phyloP scores from a whole-genome alignment of 2,113 vertebrate species.

The Electrona antarctica region DNA sequence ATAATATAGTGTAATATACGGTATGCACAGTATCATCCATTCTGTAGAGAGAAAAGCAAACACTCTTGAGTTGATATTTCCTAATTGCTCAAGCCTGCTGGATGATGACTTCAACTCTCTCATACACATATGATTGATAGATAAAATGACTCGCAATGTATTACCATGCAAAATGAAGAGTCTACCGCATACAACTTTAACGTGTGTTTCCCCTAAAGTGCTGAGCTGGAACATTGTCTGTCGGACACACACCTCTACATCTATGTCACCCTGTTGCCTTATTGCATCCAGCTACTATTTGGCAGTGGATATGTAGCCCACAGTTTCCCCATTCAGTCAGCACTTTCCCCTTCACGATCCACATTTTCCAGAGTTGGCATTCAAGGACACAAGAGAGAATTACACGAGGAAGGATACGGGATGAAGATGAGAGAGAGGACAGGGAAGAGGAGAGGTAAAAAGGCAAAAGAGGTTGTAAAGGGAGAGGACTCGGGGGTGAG shows the following conservation, averaged over 20 bases:
- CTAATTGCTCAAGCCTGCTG: neutral
- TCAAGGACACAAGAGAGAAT: slow-evolving; percentile 44
- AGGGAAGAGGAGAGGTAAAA: neutral
- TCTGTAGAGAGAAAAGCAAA: too few species aligned
- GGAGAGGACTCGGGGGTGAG: neutral
- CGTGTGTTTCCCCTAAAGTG: slow-evolving; percentile 25
- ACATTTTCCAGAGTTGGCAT: slow-evolving; percentile 30
- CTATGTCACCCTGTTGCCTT: slow-evolving; percentile 36
- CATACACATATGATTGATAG: neutral
- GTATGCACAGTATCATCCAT: too few species aligned
- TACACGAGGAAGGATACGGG: slow-evolving; percentile 17
- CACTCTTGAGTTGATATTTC: neutral
- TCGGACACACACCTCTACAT: slow-evolving; percentile 32
- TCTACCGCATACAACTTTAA: neutral
- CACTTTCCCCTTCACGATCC: slow-evolving; percentile 47
- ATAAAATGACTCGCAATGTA: neutral
- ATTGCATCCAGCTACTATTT: slow-evolving; percentile 26
- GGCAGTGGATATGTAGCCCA: slow-evolving; percentile 10
- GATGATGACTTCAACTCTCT: neutral
- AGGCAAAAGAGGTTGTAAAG: neutral
- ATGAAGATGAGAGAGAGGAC: neutral
- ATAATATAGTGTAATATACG: too few species aligned
- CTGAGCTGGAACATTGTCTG: slow-evolving; percentile 18
- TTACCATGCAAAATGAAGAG: slow-evolving; percentile 4
- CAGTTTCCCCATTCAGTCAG: slow-evolving; percentile 47